These are phyloP conservation scores for Tinea semifulvella DNA, from an alignment of 2,888 invertebrate genomes.

Conservation along the genomic window DNA sequence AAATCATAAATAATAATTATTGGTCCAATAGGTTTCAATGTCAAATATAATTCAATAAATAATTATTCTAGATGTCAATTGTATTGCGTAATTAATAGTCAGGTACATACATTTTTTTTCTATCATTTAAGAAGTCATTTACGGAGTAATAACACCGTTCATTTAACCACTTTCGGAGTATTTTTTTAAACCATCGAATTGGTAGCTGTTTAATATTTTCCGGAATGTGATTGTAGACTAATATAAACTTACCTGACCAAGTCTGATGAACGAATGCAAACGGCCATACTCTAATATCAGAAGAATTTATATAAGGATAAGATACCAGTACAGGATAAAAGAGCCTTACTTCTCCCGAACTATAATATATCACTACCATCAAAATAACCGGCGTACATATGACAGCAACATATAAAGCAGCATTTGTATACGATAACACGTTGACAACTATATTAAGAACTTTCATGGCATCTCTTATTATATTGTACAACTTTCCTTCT, in stretches of 20 bases:
- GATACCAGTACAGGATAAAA: constrained; percentile 1
- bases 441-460: constrained; percentile 10
- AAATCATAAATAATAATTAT: too few relatives aligned
- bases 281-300: constrained; percentile 8
- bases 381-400: constrained; percentile 8
- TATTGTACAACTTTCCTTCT: constrained; percentile 2
- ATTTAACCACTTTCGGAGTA: too few relatives aligned
- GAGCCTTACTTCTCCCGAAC: neutral
- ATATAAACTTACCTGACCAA: constrained; percentile 1
- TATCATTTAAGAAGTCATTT: too few relatives aligned
- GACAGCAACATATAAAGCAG: constrained; percentile 4
- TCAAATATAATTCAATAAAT: too few relatives aligned
- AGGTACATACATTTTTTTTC: too few relatives aligned
- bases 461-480: constrained; percentile 3
- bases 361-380: constrained; percentile 7
- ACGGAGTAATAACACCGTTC: too few relatives aligned
- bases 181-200: too few relatives aligned
- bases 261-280: constrained; percentile 8
- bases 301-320: constrained; percentile 8
- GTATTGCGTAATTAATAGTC: too few relatives aligned
- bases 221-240: too few relatives aligned
- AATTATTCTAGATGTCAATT: too few relatives aligned
- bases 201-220: too few relatives aligned
- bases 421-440: constrained; percentile 6
- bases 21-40: too few relatives aligned